These are phyloP conservation scores for Pecten maximus DNA, from an alignment of 2,888 invertebrate species.

Conservation along the genomic window DNA sequence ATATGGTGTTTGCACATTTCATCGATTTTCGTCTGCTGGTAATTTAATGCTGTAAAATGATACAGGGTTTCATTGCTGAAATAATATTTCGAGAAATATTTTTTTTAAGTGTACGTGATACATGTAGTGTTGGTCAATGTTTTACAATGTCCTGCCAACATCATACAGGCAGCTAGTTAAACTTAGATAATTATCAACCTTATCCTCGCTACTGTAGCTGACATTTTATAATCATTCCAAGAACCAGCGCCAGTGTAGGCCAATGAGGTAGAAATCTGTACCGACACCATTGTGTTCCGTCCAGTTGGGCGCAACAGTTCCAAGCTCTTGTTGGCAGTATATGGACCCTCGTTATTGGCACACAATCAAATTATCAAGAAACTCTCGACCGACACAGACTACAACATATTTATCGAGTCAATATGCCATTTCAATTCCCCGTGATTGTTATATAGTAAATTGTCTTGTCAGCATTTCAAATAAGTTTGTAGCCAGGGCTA, in stretches of 20 bases:
- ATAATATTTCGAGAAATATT: background rate
- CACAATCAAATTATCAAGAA: background rate
- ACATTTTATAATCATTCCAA: background rate
- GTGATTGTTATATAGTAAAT: background rate
- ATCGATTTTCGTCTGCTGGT: background rate
- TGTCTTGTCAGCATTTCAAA: conserved; percentile 25
- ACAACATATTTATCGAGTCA: background rate
- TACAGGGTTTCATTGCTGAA: background rate
- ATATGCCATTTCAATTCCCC: conserved; percentile 22
- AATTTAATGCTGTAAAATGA: background rate
- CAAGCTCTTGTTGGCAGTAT: background rate
- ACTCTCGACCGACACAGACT: background rate
- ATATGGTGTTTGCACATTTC: background rate
- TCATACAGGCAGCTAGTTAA: background rate
- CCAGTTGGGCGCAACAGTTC: background rate
- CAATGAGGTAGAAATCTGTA: background rate
- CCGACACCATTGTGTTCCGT: background rate
- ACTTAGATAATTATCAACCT: background rate
- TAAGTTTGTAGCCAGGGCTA: background rate
- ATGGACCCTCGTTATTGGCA: background rate
- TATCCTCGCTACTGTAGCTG: background rate
- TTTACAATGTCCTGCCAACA: background rate
- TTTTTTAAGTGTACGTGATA: background rate
- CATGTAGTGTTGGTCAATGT: background rate
- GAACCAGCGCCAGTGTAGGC: background rate